Conservation (phyloP, 2,797 vertebrate species). For the Momotus momota region DNA sequence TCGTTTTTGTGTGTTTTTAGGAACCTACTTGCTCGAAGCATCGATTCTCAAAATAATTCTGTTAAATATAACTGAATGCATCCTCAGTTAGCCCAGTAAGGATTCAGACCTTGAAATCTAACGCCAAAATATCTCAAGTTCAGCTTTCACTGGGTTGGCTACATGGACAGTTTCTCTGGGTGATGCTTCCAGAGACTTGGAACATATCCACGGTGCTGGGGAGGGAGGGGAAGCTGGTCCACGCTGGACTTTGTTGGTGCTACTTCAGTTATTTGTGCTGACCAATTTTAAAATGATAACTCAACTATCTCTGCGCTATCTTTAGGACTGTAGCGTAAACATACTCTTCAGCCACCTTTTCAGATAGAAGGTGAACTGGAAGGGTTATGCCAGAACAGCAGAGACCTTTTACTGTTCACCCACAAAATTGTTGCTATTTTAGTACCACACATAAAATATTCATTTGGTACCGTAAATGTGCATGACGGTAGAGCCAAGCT, state of each 20-base stretch:
- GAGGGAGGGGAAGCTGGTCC: not conserved
- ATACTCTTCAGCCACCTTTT: not conserved
- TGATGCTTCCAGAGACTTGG: not conserved
- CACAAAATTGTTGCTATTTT: slow-evolving; percentile 21
- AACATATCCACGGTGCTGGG: not conserved
- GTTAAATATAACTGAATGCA: not conserved
- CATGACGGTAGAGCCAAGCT: not conserved
- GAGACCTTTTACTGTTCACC: not conserved
- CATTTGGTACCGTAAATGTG: not conserved
- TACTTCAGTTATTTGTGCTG: not conserved
- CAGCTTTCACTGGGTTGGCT: not conserved
- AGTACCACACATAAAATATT: not conserved
- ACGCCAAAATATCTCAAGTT: not conserved
- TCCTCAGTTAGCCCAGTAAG: not conserved
- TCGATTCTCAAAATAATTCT: not conserved
- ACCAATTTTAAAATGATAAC: not conserved
- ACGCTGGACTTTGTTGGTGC: not conserved
- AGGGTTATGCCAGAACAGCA: not conserved
- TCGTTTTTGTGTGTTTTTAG: not conserved
- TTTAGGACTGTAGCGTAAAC: not conserved
- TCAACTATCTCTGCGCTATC: not conserved
- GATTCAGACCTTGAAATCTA: not conserved
- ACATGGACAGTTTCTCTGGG: not conserved
- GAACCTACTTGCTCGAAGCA: not conserved
- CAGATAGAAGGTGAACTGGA: not conserved